Base-by-base conservation (phyloP, 1,140 invertebrate genomes). In the Temnothorax curvispinosus region DNA sequence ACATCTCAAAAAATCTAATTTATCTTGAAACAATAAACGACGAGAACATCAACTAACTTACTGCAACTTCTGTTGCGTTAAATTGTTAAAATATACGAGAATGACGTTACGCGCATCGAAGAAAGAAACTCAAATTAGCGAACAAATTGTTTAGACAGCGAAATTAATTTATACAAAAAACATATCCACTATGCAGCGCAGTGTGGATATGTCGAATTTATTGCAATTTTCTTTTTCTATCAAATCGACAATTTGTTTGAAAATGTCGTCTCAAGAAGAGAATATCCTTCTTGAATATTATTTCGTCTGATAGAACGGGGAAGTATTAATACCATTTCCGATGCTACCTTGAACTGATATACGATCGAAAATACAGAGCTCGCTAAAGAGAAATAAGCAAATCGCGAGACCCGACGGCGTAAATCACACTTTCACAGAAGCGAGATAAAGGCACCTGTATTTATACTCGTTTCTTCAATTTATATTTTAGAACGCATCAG, bases 341-440 rank as follows among this genome's bases (percentile, higher is more conserved):
- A 50, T 18, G 75, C 32, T 65, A 50, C 15, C n/a, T 4, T 38
- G 47, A 85, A 21, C 35, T 72, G 85, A 85, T 89, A 69, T 76
- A 75, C 58, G 60, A 15, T n/a, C 9, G 41, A 75, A 21, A 62
- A 60, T 58, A 69, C 32, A 56, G 32, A 75, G 21, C 13, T 60
- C 11, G 47, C n/a, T 44, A 62, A 50, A 81, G 74, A 72, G 67
- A 88, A 88, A 90, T 71, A 90, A 90, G 60, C 89, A 89, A 47
- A 72, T 69, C 58, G 78, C 13, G 50, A 71, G 13, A 8, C 50
- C 71, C 32, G 11, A 74, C 54, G 44, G 21, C 15, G 74, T 90
- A 90, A 90, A 90, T 90, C 27, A 62, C 18, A 32, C 41, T 41
- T 88, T 90, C 75, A 60, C 75, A 87, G 89, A 81, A 90, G 62